phyloP scores from a whole-genome alignment of 2,888 invertebrate genomes.

The Malthinus seriepunctatus region DNA sequence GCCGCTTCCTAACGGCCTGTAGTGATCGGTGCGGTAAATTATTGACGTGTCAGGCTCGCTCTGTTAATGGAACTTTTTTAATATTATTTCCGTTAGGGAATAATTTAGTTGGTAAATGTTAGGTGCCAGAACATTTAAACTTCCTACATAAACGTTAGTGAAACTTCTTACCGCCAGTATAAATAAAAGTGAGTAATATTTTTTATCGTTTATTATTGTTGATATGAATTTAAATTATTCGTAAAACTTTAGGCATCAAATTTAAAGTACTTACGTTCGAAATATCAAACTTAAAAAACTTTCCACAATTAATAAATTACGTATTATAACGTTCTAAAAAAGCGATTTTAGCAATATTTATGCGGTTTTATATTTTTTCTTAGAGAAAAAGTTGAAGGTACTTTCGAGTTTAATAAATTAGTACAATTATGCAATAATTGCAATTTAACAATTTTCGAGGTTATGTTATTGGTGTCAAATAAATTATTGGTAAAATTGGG shows the following conservation, averaged over 20 bases:
- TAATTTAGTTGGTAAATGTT: not conserved
- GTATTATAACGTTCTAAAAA: too few relatives aligned
- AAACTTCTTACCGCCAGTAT: not conserved
- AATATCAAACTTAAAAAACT: too few relatives aligned
- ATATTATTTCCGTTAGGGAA: not conserved
- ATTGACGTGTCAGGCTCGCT: constrained; percentile 37
- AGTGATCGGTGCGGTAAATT: constrained; percentile 33
- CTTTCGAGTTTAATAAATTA: not conserved
- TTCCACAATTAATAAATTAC: too few relatives aligned
- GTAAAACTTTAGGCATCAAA: not conserved
- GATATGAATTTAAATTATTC: too few relatives aligned
- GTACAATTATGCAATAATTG: constrained; percentile 1
- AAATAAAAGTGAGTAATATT: constrained; percentile 1
- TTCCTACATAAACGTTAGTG: too few relatives aligned
- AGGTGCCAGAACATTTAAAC: too few relatives aligned
- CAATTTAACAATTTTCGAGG: constrained; percentile 11
- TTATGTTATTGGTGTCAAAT: constrained; percentile 12
- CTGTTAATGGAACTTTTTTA: constrained; percentile 12
- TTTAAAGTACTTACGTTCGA: not conserved
- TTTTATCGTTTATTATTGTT: not conserved
- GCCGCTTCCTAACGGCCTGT: constrained; percentile 29
- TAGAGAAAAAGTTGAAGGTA: not conserved
- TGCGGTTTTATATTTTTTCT: too few relatives aligned
- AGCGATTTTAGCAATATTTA: too few relatives aligned
- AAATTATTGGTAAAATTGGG: not conserved